Conservation (phyloP, 2,113 vertebrate species). For the Cygnus buccinator region DNA sequence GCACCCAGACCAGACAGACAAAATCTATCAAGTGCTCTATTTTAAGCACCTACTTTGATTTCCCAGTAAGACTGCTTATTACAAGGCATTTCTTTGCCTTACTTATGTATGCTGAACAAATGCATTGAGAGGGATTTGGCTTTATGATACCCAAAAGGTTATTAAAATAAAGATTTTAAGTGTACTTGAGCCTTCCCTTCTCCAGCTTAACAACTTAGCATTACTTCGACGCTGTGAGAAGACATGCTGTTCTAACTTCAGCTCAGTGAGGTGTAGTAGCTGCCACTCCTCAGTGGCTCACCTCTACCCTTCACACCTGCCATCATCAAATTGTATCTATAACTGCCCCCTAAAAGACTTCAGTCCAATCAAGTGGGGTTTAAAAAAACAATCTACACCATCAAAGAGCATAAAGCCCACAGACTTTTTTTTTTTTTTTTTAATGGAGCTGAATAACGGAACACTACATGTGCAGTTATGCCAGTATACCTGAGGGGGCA, state of each 20-base stretch:
- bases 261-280: neutral
- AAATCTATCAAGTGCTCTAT: neutral
- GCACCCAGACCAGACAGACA: neutral
- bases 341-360: neutral
- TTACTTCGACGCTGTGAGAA: neutral
- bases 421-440: neutral
- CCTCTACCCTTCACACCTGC: neutral
- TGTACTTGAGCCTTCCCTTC: neutral
- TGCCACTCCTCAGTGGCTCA: neutral
- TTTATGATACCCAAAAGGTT: neutral
- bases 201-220: neutral
- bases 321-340: neutral
- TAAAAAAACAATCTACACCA: neutral
- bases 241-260: neutral
- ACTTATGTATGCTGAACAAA: neutral
- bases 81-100: neutral
- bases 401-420: neutral
- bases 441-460: neutral
- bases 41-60: slow-evolving; percentile 13
- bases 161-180: neutral
- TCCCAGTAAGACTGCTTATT: neutral
- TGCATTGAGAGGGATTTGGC: neutral
- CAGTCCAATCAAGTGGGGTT: neutral
- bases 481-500: neutral
- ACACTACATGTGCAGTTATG: neutral